Conservation (phyloP, 2,113 vertebrate genomes). For the Colaptes auratus region DNA sequence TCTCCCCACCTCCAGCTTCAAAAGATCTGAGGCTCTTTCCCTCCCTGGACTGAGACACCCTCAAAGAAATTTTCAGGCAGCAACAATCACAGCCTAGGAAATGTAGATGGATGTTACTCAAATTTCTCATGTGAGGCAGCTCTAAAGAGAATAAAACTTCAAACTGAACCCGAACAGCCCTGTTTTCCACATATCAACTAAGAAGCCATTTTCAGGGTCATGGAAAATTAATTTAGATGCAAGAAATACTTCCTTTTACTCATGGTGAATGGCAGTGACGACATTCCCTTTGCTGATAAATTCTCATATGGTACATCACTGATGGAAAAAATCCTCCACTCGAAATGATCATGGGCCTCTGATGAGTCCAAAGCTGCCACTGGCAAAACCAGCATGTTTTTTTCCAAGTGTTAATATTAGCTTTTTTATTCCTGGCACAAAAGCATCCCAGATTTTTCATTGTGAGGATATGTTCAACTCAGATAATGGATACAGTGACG, state of each 20-base stretch:
- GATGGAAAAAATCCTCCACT: background rate
- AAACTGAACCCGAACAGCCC: background rate
- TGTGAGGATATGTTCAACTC: background rate
- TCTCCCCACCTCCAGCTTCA: too few species aligned
- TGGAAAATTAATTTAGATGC: background rate
- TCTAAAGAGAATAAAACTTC: background rate
- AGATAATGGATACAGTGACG: background rate
- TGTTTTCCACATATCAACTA: background rate
- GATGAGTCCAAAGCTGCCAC: background rate
- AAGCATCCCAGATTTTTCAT: background rate
- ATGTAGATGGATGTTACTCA: background rate
- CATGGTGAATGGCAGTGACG: background rate
- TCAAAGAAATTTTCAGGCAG: constrained; percentile 22
- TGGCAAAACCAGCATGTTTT: background rate
- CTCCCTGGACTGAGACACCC: too few species aligned
- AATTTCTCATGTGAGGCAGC: background rate
- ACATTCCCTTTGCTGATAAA: background rate
- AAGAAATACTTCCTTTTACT: background rate
- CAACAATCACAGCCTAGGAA: background rate
- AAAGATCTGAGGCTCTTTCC: too few species aligned
- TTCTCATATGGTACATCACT: background rate
- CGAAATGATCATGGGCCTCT: background rate
- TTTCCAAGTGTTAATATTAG: background rate
- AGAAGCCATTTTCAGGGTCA: background rate
- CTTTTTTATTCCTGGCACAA: background rate